Evolutionary conservation across 2,113 vertebrate species (phyloP).

Genomic region (Nothocercus nigrocapillus): DNA sequence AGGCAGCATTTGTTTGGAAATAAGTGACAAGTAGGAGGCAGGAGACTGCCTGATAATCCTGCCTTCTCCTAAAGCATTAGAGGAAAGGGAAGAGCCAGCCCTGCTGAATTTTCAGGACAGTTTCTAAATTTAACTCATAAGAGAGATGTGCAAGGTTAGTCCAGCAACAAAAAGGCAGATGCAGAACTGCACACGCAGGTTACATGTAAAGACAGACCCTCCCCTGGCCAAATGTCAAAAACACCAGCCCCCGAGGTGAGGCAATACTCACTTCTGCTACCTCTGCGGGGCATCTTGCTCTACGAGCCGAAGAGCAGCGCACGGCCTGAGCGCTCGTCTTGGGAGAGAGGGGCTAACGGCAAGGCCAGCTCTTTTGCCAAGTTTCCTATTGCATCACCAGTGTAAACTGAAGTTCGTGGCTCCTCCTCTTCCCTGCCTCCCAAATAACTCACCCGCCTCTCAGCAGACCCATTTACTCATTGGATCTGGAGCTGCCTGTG

Average conservation of each 20-base stretch:
- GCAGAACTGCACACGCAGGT: too few relatives aligned
- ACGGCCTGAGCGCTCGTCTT: not conserved
- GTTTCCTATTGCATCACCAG: constrained; percentile 10
- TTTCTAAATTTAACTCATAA: fast-evolving
- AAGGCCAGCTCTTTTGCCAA: not conserved
- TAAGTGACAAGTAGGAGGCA: not conserved
- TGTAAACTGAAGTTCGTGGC: not conserved
- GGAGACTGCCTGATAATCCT: fast-evolving
- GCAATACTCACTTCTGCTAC: not conserved
- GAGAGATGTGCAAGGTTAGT: fast-evolving
- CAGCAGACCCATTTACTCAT: not conserved
- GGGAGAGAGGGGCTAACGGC: not conserved
- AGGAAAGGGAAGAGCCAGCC: too few relatives aligned
- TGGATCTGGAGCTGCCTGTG: not conserved
- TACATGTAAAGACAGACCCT: fast-evolving
- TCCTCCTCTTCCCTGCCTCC: constrained; percentile 43
- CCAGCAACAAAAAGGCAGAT: not conserved
- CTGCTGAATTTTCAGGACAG: fast-evolving
- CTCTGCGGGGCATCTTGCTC: not conserved
- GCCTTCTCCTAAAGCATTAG: fast-evolving
- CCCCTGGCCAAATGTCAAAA: not conserved
- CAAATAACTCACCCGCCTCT: not conserved
- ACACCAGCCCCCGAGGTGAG: fast-evolving
- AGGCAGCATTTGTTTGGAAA: not conserved
- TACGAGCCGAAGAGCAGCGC: not conserved